Percentiles rank a stretch among this genome's conserved stretches.
phyloP scores from a whole-genome alignment of 37 sponge, comb jelly and placozoan species.

The Bolinopsis microptera region DNA sequence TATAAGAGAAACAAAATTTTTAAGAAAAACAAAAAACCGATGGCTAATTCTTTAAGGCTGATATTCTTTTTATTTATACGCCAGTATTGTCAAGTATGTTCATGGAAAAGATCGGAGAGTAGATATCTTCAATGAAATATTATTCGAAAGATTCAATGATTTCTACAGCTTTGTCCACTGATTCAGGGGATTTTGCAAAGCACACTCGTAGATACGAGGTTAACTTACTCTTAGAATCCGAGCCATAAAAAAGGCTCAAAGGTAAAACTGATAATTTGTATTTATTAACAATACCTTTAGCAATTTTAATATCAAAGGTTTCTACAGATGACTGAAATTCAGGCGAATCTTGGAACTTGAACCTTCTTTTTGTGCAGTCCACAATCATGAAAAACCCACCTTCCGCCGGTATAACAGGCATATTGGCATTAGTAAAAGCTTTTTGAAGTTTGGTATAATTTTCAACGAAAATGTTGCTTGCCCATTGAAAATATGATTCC shows the following conservation, averaged over 20 bases:
- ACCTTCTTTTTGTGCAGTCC: conserved; percentile 36
- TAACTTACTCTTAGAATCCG: neutral
- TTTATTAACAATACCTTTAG: neutral
- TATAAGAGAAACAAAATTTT: no score
- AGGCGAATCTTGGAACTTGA: neutral
- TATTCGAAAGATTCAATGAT: conserved; percentile 28
- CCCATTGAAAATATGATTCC: neutral
- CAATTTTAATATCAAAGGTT: neutral
- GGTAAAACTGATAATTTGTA: neutral
- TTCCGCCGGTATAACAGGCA: neutral
- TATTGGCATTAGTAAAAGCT: neutral
- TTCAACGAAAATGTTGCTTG: neutral
- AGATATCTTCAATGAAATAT: no score
- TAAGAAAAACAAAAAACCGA: no score
- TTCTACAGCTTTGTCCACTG: conserved; percentile 1
- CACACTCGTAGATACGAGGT: neutral
- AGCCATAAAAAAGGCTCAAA: neutral
- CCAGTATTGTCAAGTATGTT: no score
- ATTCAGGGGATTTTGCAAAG: neutral
- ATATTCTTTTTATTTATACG: no score
- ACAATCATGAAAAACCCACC: conserved; percentile 10
- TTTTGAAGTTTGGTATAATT: neutral
- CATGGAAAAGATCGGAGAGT: no score
- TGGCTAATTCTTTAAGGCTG: no score
- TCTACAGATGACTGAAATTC: neutral